Evolutionary conservation across 2,888 invertebrate genomes (phyloP).

Genomic region (Rhorus exstirpatorius): DNA sequence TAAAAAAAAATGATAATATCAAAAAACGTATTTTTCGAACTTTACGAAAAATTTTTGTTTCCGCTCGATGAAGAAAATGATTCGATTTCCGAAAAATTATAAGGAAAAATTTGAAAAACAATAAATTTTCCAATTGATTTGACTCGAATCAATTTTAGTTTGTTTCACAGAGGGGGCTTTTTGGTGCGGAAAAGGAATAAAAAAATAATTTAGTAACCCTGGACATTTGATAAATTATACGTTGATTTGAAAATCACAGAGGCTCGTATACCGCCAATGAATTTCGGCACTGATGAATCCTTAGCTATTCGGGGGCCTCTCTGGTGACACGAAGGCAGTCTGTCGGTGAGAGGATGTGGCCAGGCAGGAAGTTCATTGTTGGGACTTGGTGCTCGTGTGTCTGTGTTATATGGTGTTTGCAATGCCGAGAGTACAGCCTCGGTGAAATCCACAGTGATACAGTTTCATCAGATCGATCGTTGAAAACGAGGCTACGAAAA

Average conservation of each 20-base stretch:
- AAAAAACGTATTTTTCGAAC: no score
- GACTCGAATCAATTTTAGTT: conserved; percentile 3
- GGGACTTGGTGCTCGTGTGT: conserved; percentile 69
- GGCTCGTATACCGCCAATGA: conserved; percentile 40
- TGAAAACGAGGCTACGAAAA: conserved; percentile 53
- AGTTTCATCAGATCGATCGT: conserved; percentile 65
- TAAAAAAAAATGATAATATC: no score
- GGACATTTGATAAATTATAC: conserved; percentile 33
- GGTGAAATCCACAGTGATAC: conserved; percentile 57
- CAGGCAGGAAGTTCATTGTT: conserved; percentile 84
- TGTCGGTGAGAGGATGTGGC: conserved; percentile 81
- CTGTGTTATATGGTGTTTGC: conserved; percentile 79
- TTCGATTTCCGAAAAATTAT: no score
- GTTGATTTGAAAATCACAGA: conserved; percentile 31
- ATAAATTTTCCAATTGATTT: background rate
- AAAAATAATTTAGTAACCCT: background rate
- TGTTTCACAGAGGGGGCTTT: conserved; percentile 1
- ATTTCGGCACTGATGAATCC: conserved; percentile 76
- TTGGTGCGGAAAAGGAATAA: background rate
- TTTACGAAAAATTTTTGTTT: no score
- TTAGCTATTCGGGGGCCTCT: conserved; percentile 75
- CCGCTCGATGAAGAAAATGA: no score
- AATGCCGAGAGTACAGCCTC: conserved; percentile 62
- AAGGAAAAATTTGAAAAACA: no score
- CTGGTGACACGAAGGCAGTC: conserved; percentile 69